Conservation (phyloP, 2,888 invertebrate genomes). For the Schrankia costaestrigalis region DNA sequence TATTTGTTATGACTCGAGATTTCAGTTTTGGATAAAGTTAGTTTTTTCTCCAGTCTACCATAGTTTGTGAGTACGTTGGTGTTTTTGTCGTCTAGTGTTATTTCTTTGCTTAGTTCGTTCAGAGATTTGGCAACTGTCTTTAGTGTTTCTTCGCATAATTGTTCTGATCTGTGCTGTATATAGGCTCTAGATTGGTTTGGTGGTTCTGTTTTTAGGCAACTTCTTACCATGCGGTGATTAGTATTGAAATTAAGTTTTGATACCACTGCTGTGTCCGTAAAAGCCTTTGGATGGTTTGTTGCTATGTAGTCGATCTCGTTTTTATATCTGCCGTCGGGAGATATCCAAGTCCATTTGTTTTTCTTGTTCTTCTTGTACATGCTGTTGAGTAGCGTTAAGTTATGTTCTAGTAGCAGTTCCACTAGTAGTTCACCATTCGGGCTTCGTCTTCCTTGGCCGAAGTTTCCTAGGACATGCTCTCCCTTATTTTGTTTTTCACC, state of each 20-base stretch:
- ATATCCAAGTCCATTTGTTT: background rate
- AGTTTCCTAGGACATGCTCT: background rate
- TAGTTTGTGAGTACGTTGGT: background rate
- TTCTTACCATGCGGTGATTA: background rate
- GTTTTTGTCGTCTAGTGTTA: background rate
- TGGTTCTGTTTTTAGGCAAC: background rate
- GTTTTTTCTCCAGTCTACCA: background rate
- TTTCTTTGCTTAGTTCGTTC: background rate
- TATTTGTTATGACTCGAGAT: background rate
- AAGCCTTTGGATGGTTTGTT: background rate
- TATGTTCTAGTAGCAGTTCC: background rate
- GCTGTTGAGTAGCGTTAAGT: background rate
- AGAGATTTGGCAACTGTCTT: background rate
- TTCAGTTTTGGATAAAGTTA: conserved; percentile 20
- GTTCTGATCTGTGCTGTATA: background rate
- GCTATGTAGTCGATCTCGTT: background rate
- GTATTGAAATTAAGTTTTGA: background rate
- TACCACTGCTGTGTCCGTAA: background rate
- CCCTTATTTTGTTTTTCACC: background rate
- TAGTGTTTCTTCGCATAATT: background rate
- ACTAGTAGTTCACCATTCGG: background rate
- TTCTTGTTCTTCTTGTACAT: background rate
- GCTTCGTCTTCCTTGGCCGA: background rate
- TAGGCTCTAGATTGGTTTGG: background rate
- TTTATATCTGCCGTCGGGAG: background rate